Conservation (phyloP, 2,113 vertebrate species). For the Casuarius casuarius region DNA sequence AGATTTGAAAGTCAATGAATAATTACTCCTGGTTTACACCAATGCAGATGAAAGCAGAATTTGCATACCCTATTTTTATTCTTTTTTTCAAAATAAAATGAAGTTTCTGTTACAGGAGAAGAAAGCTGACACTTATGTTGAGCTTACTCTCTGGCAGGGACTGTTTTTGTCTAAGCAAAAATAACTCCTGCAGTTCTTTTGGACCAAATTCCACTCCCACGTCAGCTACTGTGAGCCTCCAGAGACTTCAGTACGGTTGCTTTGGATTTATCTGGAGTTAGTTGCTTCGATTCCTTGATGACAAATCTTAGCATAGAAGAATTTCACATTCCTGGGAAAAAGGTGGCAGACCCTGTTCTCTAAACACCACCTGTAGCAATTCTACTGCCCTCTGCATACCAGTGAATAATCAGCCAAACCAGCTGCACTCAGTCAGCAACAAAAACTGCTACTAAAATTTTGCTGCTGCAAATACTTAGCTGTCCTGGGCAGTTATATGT, state of each 20-base stretch:
- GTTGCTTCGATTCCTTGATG: neutral
- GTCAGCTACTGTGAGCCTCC: neutral
- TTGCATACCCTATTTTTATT: neutral
- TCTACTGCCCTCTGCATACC: neutral
- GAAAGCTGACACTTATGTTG: neutral
- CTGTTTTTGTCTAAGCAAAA: neutral
- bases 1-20: neutral
- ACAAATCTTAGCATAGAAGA: neutral
- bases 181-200: neutral
- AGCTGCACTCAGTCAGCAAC: rapidly evolving
- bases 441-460: neutral
- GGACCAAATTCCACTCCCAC: neutral
- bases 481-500: neutral
- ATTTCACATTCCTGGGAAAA: neutral
- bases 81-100: neutral
- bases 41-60: neutral
- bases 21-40: neutral
- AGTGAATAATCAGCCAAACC: neutral
- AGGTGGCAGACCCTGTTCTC: neutral
- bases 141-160: neutral
- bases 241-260: neutral
- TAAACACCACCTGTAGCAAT: neutral
- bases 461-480: neutral
- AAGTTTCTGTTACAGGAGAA: neutral
- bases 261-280: neutral